Conservation (phyloP, 2,797 vertebrate genomes). For the Rallus crepitans region DNA sequence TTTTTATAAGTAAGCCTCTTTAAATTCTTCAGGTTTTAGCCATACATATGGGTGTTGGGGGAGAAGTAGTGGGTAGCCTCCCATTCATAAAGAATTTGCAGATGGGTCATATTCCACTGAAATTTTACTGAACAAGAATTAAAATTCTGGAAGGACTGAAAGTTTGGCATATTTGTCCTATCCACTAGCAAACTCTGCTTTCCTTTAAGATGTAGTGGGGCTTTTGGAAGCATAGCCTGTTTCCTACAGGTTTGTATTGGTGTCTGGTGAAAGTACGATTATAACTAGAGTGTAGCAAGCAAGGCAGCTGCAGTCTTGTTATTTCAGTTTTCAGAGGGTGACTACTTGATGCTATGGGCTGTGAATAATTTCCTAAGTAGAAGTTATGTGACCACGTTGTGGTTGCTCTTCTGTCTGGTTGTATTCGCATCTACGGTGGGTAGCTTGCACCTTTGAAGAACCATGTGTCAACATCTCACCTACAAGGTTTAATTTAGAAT, state of each 20-base stretch:
- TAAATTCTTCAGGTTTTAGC: background rate
- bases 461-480: background rate
- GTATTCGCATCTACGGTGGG: background rate
- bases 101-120: background rate
- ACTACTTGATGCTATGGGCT: background rate
- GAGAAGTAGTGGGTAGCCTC: background rate
- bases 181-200: background rate
- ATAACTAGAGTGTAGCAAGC: background rate
- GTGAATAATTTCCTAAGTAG: background rate
- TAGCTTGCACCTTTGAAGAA: background rate
- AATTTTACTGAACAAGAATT: background rate
- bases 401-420: background rate
- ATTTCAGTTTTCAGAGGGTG: background rate
- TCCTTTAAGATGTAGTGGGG: background rate
- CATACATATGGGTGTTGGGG: fast-evolving
- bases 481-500: background rate
- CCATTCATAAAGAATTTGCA: background rate
- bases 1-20: background rate
- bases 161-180: background rate
- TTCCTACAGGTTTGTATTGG: background rate
- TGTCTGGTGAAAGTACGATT: background rate
- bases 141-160: background rate
- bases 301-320: background rate
- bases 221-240: background rate
- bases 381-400: background rate